These are phyloP conservation scores for Crossocerus cetratus DNA, from an alignment of 2,888 invertebrate genomes.

Conservation along the genomic window DNA sequence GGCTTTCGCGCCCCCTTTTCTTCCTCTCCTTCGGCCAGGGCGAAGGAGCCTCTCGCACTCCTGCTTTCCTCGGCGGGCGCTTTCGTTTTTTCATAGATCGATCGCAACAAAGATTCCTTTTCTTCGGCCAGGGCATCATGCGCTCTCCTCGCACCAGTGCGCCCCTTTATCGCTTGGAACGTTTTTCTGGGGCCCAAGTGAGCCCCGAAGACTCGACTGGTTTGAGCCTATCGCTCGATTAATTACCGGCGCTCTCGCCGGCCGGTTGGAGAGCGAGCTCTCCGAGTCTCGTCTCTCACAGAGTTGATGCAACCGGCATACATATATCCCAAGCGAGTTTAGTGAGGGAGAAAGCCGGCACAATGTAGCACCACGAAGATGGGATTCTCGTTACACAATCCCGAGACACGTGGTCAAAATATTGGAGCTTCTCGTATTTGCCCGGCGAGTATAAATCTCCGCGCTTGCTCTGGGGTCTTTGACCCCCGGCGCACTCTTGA, in stretches of 20 bases:
- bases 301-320: too few species aligned
- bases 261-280: conserved; percentile 5
- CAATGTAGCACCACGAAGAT: too few species aligned
- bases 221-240: background rate
- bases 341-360: too few species aligned
- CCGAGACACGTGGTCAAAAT: conserved; percentile 40
- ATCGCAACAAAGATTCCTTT: conserved; percentile 24
- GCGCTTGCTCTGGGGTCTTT: conserved; percentile 21
- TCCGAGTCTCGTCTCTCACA: conserved; percentile 12
- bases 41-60: too few species aligned
- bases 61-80: conserved; percentile 4
- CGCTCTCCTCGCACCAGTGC: too few species aligned
- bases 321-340: too few species aligned
- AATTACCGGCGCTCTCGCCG: background rate
- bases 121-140: background rate
- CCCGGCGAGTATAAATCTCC: conserved; percentile 40
- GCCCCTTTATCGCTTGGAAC: background rate
- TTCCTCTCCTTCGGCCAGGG: too few species aligned
- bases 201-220: too few species aligned
- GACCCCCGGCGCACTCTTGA: conserved; percentile 16
- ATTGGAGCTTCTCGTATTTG: conserved; percentile 33
- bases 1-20: conserved; percentile 20
- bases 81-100: conserved; percentile 4
- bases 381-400: conserved; percentile 47
- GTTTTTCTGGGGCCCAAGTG: background rate